Evolutionary conservation across 2,113 vertebrate species (phyloP).

Genomic region (Chelonoidis abingdonii): DNA sequence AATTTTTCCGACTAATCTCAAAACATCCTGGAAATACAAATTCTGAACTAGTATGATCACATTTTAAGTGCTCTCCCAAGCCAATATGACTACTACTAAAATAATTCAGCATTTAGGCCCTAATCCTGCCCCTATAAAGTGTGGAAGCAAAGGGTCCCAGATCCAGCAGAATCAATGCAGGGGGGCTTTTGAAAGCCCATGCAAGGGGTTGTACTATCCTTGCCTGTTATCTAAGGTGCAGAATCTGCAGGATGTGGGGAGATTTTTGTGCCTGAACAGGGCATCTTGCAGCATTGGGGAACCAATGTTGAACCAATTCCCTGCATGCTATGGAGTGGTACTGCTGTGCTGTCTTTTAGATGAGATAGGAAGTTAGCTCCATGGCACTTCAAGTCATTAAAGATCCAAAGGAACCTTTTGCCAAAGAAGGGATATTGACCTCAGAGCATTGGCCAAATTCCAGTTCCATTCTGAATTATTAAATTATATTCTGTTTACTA

Average conservation of each 20-base stretch:
- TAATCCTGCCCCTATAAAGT: neutral
- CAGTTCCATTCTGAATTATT: neutral
- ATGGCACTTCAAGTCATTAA: neutral
- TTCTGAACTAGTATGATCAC: neutral
- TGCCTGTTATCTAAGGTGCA: rapidly evolving
- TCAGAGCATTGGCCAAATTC: rapidly evolving
- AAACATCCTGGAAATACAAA: slow-evolving; percentile 59
- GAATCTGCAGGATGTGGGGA: rapidly evolving
- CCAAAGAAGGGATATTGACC: neutral
- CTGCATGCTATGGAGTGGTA: rapidly evolving
- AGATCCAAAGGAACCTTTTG: neutral
- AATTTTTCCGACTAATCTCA: slow-evolving; percentile 22
- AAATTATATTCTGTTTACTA: neutral
- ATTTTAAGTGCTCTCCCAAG: neutral
- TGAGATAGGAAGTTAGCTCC: neutral
- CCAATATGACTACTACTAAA: neutral
- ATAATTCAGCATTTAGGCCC: neutral
- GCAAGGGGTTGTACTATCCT: rapidly evolving
- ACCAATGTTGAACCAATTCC: neutral
- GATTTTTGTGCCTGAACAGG: rapidly evolving
- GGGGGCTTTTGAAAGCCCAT: rapidly evolving
- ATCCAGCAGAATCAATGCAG: rapidly evolving
- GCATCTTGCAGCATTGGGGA: rapidly evolving
- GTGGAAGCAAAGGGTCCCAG: neutral
- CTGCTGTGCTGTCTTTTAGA: neutral